Evolutionary conservation across 2,113 vertebrate species (phyloP).

Genomic region (Notothenia coriiceps): DNA sequence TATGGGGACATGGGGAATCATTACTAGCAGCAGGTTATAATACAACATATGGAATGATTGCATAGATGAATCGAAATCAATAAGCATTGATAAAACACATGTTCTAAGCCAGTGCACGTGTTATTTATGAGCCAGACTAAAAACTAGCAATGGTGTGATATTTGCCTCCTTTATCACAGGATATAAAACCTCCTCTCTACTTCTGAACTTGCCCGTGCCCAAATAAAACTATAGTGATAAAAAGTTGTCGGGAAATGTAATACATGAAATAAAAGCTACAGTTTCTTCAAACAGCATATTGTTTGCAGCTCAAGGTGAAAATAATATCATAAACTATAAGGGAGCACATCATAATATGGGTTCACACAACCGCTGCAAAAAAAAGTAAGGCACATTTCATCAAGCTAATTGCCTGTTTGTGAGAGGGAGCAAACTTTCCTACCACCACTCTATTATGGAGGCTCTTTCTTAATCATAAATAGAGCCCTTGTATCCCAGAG

Average conservation of each 20-base stretch:
- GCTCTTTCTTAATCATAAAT: constrained; percentile 99
- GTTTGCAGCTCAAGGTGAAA: constrained; percentile 89
- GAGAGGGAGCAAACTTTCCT: constrained; percentile 96
- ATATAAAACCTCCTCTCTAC: constrained; percentile 61
- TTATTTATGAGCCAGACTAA: constrained; percentile 43
- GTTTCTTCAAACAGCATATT: constrained; percentile 72
- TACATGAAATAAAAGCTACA: constrained; percentile 51
- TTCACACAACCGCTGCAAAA: constrained; percentile 91
- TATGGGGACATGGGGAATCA: not conserved
- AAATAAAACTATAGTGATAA: constrained; percentile 35
- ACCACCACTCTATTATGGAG: constrained; percentile 95
- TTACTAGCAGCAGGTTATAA: not conserved
- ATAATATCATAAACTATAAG: constrained; percentile 93
- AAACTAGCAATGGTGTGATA: constrained; percentile 41
- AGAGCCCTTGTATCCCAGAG: constrained; percentile 93
- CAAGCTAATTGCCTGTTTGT: constrained; percentile 99
- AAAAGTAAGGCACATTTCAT: constrained; percentile 93
- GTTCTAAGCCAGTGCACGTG: constrained; percentile 24
- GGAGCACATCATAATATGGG: constrained; percentile 93
- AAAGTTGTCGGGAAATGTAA: constrained; percentile 22
- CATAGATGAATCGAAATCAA: not conserved
- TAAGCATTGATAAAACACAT: not conserved
- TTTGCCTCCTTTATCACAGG: constrained; percentile 56
- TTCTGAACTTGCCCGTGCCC: constrained; percentile 44
- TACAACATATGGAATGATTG: constrained; percentile 14